Percentiles rank a stretch among this genome's conserved stretches.
phyloP scores from a whole-genome alignment of 30 jellyfish, hydroid and myxozoan genomes.

The Calvadosia cruxmelitensis region DNA sequence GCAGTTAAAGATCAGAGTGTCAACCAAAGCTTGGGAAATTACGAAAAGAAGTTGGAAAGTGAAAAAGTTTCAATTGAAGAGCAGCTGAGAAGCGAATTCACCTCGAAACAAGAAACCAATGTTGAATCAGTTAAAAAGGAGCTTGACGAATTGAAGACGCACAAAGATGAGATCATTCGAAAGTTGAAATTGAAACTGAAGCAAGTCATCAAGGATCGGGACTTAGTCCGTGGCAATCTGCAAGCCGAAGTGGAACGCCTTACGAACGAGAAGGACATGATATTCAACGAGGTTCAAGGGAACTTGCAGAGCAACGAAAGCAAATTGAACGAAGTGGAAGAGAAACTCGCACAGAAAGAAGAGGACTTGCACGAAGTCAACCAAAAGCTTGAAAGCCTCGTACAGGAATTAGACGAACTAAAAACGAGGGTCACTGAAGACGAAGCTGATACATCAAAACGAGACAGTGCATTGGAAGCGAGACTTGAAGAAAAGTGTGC shows the following conservation, averaged over 20 bases:
- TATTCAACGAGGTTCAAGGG: constrained; percentile 64
- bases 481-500: neutral
- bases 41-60: constrained; percentile 16
- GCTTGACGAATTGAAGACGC: constrained; percentile 17
- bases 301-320: constrained; percentile 43
- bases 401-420: neutral
- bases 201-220: constrained; percentile 60
- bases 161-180: constrained; percentile 52
- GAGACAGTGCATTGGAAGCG: neutral
- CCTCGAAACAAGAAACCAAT: neutral
- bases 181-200: constrained; percentile 69
- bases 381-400: neutral
- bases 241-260: constrained; percentile 68
- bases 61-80: constrained; percentile 21
- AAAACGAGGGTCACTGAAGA: neutral
- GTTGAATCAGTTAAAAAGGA: constrained; percentile 7
- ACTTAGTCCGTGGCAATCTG: constrained; percentile 42
- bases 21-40: neutral
- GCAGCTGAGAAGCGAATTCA: constrained; percentile 8
- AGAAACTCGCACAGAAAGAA: neutral
- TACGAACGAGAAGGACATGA: constrained; percentile 53
- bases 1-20: constrained; percentile 1
- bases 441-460: neutral
- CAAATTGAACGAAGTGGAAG: constrained; percentile 2
- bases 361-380: neutral